These are phyloP conservation scores for Littorina saxatilis DNA, from an alignment of 1,140 invertebrate genomes.

Conservation along the genomic window DNA sequence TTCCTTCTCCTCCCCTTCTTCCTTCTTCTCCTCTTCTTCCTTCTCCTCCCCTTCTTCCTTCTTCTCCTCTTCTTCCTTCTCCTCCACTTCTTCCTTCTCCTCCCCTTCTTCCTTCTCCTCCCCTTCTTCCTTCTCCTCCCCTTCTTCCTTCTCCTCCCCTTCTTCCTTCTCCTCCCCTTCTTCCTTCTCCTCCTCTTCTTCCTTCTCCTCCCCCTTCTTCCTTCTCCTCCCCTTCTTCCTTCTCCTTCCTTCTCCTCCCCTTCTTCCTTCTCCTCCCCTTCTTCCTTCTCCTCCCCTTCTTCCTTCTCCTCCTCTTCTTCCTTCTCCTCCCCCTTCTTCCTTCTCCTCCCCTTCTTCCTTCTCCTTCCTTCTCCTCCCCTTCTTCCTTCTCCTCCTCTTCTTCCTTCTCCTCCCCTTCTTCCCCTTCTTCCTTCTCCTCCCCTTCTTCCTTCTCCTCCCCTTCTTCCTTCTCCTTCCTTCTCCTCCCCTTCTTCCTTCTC, in stretches of 20 bases:
- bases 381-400: no score
- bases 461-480: neutral
- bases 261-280: neutral
- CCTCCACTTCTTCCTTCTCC: no score
- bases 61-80: neutral
- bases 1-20: neutral
- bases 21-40: neutral
- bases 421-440: neutral
- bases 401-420: no score
- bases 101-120: slow-evolving; percentile 12
- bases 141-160: slow-evolving; percentile 24
- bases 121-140: slow-evolving; percentile 23
- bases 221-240: no score
- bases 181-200: slow-evolving; percentile 13
- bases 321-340: no score
- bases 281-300: no score
- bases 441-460: neutral
- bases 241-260: no score
- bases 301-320: no score
- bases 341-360: no score
- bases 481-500: neutral
- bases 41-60: slow-evolving; percentile 3
- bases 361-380: no score
- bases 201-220: neutral
- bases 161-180: slow-evolving; percentile 22